Percentiles rank a stretch among this genome's conserved stretches.
These are phyloP conservation scores for Albula goreensis DNA, from an alignment of 2,113 vertebrate species.

Conservation along the genomic window DNA sequence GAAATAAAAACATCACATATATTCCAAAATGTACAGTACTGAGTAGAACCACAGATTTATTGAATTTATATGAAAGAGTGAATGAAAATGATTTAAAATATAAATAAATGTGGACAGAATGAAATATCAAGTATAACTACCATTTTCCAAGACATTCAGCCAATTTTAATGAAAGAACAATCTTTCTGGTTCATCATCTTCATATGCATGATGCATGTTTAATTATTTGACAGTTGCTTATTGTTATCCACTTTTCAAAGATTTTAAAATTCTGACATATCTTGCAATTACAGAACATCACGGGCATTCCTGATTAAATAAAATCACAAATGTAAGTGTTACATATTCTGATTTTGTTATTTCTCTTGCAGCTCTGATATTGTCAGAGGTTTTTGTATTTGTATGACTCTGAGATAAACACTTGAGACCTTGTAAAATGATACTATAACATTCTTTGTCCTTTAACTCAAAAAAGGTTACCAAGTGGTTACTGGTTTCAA, in stretches of 20 bases:
- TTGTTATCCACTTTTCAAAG: neutral
- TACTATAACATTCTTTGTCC: neutral
- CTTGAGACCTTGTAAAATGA: neutral
- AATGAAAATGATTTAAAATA: neutral
- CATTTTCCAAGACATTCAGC: neutral
- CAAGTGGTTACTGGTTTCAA: neutral
- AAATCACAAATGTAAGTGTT: neutral
- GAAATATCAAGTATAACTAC: neutral
- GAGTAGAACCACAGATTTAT: too few species aligned
- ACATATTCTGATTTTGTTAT: neutral
- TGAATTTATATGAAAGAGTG: too few species aligned
- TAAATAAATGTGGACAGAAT: neutral
- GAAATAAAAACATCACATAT: neutral
- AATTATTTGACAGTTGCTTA: neutral
- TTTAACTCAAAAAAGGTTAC: neutral
- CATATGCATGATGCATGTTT: neutral
- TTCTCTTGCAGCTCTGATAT: neutral
- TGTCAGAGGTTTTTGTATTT: neutral
- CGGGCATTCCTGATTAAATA: neutral
- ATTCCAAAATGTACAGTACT: too few species aligned
- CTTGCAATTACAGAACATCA: neutral
- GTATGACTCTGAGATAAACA: too few species aligned
- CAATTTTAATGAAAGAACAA: neutral
- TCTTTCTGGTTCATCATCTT: neutral
- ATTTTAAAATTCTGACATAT: neutral